Evolutionary conservation across 2,113 vertebrate species (phyloP), one percentile per base, ranked within the genome.

Genomic region (Phycodurus eques): DNA sequence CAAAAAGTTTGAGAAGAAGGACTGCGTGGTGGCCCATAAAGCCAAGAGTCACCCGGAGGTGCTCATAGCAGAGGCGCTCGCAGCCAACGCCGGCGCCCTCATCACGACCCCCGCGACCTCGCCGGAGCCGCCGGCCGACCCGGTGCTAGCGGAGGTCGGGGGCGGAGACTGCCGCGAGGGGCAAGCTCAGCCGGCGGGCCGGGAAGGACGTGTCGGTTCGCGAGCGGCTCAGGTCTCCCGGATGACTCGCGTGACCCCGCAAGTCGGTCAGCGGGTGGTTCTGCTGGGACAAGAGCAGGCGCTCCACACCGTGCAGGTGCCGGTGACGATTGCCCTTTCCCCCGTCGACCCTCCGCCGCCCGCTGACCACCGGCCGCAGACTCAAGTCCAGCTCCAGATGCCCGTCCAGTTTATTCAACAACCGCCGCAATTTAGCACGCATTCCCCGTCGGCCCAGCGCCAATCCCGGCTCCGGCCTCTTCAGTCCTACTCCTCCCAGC

Each of bases 1-100:
- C 84, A 99, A 99, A 92, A 98, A 98, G 76, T 99, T 99, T 63
- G 98, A 99, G 91, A 99, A 99, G 92, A 99, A 98, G 91, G 98
- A 99, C 94, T 98, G 98, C 0, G 96, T 99, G 0, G 97, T 99
- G 80, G 96, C 96, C 12, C 98, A 99, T 81, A 99, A 99, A 85
- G 96, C 97, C 82, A 99, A 99, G 88, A 98, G 96, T 85, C 97
- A 99, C 88, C 97, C 96, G 0, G 97, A 99, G 86, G 96, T 98
- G 82, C 93, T 99, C 69, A 98, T 98, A 14, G 97, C 98, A 0
- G 98, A 98, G 91, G 97, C 98, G 1, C 89, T 99, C 77, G 97
- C 97, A n/a, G 96, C 96, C 78, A 99, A 98, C 0, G 96, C 97
- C 0, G 97, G 96, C 0, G 93, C 96, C 77, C 94, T 98, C 57